Conservation (phyloP, 2,113 vertebrate species). For the Hoplias malabaricus region DNA sequence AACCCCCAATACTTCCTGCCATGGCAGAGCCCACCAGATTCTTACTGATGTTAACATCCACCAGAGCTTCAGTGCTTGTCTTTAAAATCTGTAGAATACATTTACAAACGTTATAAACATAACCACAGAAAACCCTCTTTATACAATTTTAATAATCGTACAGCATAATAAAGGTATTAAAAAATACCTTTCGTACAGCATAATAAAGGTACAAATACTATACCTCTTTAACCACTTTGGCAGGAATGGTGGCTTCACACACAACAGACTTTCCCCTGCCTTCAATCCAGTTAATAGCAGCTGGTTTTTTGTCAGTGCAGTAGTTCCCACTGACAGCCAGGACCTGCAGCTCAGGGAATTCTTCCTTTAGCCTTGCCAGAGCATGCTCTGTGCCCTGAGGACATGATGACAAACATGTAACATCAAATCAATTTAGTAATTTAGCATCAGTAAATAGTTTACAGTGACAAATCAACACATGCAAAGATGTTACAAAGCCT, state of each 20-base stretch:
- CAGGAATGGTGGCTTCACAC: slow-evolving; percentile 89
- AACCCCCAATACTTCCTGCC: slow-evolving; percentile 95
- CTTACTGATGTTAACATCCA: slow-evolving; percentile 92
- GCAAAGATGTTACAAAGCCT: neutral
- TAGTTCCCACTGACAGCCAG: slow-evolving; percentile 93
- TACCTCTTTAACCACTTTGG: slow-evolving; percentile 90
- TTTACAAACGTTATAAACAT: neutral
- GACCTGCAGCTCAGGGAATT: slow-evolving; percentile 88
- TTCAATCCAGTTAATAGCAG: slow-evolving; percentile 97
- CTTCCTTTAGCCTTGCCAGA: slow-evolving; percentile 81
- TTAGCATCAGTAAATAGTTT: neutral
- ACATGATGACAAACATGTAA: neutral
- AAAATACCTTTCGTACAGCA: no score
- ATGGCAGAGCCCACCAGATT: slow-evolving; percentile 96
- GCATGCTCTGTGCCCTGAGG: slow-evolving; percentile 93
- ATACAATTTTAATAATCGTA: neutral
- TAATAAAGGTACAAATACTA: neutral
- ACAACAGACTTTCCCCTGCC: slow-evolving; percentile 95
- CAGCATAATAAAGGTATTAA: no score
- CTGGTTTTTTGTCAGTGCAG: slow-evolving; percentile 97
- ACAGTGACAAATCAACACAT: neutral
- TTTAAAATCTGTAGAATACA: slow-evolving; percentile 81
- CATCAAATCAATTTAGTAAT: neutral
- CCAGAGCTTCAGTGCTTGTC: slow-evolving; percentile 82
- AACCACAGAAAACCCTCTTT: neutral